Evolutionary conservation across 2,888 invertebrate species (phyloP).

Genomic region (Temnothorax ravouxi): DNA sequence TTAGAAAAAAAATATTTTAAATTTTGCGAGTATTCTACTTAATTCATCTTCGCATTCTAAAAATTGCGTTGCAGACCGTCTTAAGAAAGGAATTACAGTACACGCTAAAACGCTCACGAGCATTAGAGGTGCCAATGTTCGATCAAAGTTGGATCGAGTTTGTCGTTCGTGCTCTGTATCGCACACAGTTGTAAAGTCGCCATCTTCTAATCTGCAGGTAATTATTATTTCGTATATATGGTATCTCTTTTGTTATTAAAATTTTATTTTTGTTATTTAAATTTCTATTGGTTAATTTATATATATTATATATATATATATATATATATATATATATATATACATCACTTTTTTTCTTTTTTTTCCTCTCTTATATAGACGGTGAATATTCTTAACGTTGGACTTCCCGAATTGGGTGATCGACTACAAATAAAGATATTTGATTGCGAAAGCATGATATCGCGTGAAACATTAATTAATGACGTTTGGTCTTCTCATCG

Average conservation of each 20-base stretch:
- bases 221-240: constrained; percentile 33
- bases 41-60: not conserved
- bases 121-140: constrained; percentile 77
- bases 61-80: constrained; percentile 73
- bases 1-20: not conserved
- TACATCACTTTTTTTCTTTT: not conserved
- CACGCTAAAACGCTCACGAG: constrained; percentile 83
- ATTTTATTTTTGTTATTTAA: not conserved
- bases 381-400: constrained; percentile 74
- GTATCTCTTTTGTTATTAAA: not conserved
- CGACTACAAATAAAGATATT: constrained; percentile 79
- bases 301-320: too few relatives aligned
- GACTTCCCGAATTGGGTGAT: constrained; percentile 82
- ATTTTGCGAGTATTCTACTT: not conserved
- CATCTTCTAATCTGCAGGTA: constrained; percentile 75
- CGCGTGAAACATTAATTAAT: constrained; percentile 76
- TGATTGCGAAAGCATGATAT: constrained; percentile 80
- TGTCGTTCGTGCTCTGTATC: constrained; percentile 78
- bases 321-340: not conserved
- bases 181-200: constrained; percentile 79
- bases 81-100: constrained; percentile 81
- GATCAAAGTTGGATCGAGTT: constrained; percentile 73
- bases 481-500: constrained; percentile 82
- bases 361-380: constrained; percentile 66
- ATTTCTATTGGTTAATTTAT: constrained; percentile 38